Conservation (phyloP, 2,113 vertebrate species). For the Chaenocephalus aceratus region DNA sequence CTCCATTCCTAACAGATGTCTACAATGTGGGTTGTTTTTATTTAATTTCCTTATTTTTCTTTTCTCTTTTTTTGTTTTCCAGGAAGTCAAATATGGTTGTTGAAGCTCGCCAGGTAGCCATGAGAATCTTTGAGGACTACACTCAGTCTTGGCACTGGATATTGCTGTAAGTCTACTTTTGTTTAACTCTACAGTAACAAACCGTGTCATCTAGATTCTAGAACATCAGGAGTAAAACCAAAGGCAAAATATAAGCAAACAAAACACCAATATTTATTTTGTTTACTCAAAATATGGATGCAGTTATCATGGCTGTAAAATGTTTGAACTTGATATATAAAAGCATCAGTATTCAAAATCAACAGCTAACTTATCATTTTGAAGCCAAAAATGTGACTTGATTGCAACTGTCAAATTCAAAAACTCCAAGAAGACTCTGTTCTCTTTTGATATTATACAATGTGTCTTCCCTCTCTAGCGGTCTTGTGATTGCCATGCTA, state of each 20-base stretch:
- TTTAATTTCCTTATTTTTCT: background rate
- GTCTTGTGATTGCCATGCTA: slow-evolving; percentile 91
- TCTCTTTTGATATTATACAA: background rate
- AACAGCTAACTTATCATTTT: background rate
- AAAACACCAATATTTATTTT: background rate
- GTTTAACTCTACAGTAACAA: background rate
- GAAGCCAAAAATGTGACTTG: background rate
- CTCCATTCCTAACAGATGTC: background rate
- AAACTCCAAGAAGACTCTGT: no score
- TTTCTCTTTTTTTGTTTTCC: slow-evolving; percentile 11
- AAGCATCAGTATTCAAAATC: background rate
- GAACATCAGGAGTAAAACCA: background rate
- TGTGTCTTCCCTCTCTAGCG: slow-evolving; percentile 78
- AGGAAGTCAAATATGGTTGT: slow-evolving; percentile 91
- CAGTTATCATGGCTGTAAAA: background rate
- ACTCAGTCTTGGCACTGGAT: slow-evolving; percentile 98
- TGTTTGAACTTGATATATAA: background rate
- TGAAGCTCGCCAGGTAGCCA: slow-evolving; percentile 90
- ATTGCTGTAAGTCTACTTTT: slow-evolving; percentile 86
- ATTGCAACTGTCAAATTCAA: background rate
- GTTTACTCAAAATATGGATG: background rate
- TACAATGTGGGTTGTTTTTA: background rate
- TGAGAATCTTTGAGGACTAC: slow-evolving; percentile 97
- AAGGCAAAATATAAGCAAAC: no score
- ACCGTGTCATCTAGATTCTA: no score